Evolutionary conservation across 2,797 vertebrate species (phyloP), one percentile per base, ranked within the genome.

Genomic region (Galago senegalensis): DNA sequence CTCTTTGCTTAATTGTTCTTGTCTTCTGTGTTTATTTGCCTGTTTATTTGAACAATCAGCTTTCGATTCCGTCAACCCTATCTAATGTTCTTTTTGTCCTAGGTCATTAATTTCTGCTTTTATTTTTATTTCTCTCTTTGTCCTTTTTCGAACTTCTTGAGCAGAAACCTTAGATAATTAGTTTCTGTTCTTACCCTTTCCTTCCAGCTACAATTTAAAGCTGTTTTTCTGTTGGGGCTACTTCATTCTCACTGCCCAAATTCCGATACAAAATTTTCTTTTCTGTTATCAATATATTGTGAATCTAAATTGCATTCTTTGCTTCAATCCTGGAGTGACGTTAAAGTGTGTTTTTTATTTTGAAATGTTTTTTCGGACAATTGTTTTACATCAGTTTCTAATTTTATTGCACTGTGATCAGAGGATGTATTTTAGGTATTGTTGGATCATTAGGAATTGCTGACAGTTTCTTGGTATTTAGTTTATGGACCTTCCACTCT

Each of bases 81-180:
- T 63, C 63, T 79, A 93, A 73, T 89, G 72, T 20, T 58, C 60
- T 77, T 86, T 49, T 89, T 89, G 29, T n/a, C 14, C 56, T 83
- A 65, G 18, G 49, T 13, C 77, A 95, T 95, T 95, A 84, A 83
- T 91, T 90, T 91, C 63, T 53, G 77, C 27, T 60, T 85, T 89
- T 88, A 58, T 53, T 60, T 76, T 73, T 88, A 81, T 91, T 97
- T 49, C 67, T 72, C 91, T 56, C 13, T 70, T 82, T 34, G 31
- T 27, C 23, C 23, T 5, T 93, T 91, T 70, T 90, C 18, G 63
- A 86, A 77, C 34, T 84, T 60, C 61, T 95, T 60, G 69, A 93
- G 18, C 14, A 60, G 69, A 97, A 83, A 72, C 53, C 34, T 72
- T 49, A 79, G 63, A 49, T 67, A 89, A 92, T 69, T 93, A 77